Evolutionary conservation across 1,140 invertebrate species (phyloP).

Genomic region (Trichonephila clavata): DNA sequence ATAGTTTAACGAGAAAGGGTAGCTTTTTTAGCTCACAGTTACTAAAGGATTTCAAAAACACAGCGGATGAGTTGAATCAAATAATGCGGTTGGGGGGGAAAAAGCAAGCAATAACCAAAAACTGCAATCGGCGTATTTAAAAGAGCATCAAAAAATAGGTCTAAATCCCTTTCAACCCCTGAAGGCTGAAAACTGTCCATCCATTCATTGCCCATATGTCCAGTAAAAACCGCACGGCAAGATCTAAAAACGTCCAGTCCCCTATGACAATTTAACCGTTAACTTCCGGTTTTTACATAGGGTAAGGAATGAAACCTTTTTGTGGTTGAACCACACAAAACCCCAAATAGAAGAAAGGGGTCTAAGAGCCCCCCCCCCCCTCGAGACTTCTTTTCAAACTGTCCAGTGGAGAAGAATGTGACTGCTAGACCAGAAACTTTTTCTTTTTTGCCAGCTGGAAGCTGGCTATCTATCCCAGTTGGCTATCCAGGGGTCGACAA

Average conservation of each 20-base stretch:
- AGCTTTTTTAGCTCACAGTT: no score
- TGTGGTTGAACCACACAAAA: background rate
- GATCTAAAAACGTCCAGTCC: background rate
- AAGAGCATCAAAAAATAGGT: background rate
- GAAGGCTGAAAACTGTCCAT: background rate
- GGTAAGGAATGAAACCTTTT: background rate
- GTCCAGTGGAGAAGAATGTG: background rate
- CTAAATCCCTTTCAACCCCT: no score
- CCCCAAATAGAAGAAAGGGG: background rate
- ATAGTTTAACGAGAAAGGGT: no score
- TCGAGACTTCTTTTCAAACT: background rate
- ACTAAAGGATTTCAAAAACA: no score
- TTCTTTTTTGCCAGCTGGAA: background rate
- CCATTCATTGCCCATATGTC: background rate
- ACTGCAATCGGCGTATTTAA: background rate
- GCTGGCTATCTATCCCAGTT: background rate
- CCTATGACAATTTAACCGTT: slow-evolving; percentile 32
- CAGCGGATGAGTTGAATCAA: no score
- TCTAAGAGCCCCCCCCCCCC: no score
- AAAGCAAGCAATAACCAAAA: no score
- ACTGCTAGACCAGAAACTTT: background rate
- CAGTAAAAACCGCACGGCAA: background rate
- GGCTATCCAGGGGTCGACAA: background rate
- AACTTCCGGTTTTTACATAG: slow-evolving; percentile 42
- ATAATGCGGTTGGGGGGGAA: no score